Evolutionary conservation across 2,888 invertebrate species (phyloP).

Genomic region (Pheosia tremula): DNA sequence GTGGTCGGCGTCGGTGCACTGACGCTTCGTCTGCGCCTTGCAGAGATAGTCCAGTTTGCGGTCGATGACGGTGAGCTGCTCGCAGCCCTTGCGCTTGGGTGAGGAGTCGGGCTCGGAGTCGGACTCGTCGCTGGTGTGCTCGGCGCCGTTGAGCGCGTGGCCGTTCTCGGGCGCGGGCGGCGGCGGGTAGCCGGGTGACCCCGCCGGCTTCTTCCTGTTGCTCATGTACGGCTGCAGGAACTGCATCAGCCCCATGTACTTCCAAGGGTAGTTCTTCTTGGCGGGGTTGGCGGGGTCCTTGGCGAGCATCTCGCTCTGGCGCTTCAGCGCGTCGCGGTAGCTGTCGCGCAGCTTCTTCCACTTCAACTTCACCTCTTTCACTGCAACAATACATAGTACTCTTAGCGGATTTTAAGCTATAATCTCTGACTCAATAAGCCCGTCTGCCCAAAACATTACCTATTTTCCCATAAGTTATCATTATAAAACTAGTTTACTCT

Average conservation of each 20-base stretch:
- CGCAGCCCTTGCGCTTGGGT: conserved; percentile 51
- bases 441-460: no score
- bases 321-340: conserved; percentile 77
- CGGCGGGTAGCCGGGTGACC: conserved; percentile 41
- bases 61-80: conserved; percentile 58
- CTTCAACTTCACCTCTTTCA: conserved; percentile 76
- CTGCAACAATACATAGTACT: conserved; percentile 41
- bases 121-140: conserved; percentile 34
- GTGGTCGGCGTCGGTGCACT: conserved; percentile 33
- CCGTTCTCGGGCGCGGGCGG: conserved; percentile 28
- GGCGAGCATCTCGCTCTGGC: conserved; percentile 70
- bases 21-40: conserved; percentile 49
- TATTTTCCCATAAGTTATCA: no score
- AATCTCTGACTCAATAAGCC: no score
- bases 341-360: conserved; percentile 80
- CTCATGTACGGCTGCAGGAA: conserved; percentile 80
- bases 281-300: conserved; percentile 50
- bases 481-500: no score
- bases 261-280: conserved; percentile 72
- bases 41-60: conserved; percentile 66
- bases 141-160: conserved; percentile 29
- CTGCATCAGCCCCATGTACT: conserved; percentile 74
- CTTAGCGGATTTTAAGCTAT: no score
- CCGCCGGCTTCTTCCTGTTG: conserved; percentile 65
- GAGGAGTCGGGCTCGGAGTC: conserved; percentile 49